Evolutionary conservation across 2,888 invertebrate species (phyloP), one percentile per base, ranked within the genome.

Genomic region (Didymodactylos carnosus): DNA sequence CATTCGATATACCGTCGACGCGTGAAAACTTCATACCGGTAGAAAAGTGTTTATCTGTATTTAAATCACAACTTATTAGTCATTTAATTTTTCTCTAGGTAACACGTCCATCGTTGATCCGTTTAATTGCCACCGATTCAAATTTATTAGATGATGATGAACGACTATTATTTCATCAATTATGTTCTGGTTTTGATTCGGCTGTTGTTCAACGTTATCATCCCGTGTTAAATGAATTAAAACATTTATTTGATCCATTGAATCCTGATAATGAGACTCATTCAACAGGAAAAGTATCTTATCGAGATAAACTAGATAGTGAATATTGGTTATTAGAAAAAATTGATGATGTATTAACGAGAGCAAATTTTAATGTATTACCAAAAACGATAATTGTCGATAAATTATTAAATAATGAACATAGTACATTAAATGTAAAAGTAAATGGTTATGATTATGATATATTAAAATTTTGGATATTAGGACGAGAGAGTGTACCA

Each of bases 231-330:
- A 78, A 80, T 73, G 81, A 82, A 69, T 77, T 79, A 3, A 77
- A 82, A 82, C 72, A 73, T 35, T 76, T 82, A 70, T 82, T 82
- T 79, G 82, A 82, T 76, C 82, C 82, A 19, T 79, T 82, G 72
- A 82, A 82, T 77, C 82, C 82, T 6, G 82, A 82, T 78, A 82
- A 82, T 75, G 82, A 82, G 76, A 82, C 82, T 7, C 77, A 80
- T 13, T 77, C 77, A 49, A 80, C 81, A 3, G 75, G 81, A 19
- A 76, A 79, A 70, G 78, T 77, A 77, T 79, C 79, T 19, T 77
- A 79, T 19, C 75, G 78, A n/a, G 81, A 83, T 70, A 77, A 79
- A 39, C 77, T 80, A 41, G 83, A 83, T 76, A 82, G 79, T 75
- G 82, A 83, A 75, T 81, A 81, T 78, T 82, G 81, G 81, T 77